These are phyloP conservation scores for Drosophila paramelanica DNA, from an alignment of 2,888 invertebrate genomes.

Conservation along the genomic window DNA sequence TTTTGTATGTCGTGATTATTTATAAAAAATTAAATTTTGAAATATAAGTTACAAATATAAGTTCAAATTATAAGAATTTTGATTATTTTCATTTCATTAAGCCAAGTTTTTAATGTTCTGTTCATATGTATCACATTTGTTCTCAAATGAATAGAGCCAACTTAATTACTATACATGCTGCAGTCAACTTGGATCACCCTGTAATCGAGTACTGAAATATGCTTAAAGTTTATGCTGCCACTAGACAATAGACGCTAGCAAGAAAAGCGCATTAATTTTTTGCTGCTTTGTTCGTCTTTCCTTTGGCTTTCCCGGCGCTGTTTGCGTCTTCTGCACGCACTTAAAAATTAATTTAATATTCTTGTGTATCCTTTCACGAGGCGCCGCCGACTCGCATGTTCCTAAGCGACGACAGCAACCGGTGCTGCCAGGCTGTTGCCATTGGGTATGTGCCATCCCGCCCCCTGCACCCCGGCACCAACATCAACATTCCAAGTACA, in stretches of 20 bases:
- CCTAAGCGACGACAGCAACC: constrained; percentile 63
- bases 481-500: constrained; percentile 10
- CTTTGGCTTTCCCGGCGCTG: constrained; percentile 20
- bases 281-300: constrained; percentile 47
- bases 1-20: too few species aligned
- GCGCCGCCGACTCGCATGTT: constrained; percentile 72
- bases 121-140: too few species aligned
- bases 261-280: constrained; percentile 71
- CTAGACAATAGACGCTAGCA: constrained; percentile 72
- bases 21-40: too few species aligned
- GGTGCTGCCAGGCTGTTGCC: constrained; percentile 54
- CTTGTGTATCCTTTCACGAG: constrained; percentile 75
- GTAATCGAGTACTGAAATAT: constrained; percentile 59
- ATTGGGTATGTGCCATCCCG: constrained; percentile 17
- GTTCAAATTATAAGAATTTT: too few species aligned
- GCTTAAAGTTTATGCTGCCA: constrained; percentile 61
- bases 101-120: neutral
- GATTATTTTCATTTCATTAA: too few species aligned
- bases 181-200: constrained; percentile 44
- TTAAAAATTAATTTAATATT: constrained; percentile 84
- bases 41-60: too few species aligned
- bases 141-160: too few species aligned
- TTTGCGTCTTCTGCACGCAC: constrained; percentile 63
- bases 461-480: neutral
- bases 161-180: neutral